These are phyloP conservation scores for Lacanobia oleracea DNA, from an alignment of 2,888 invertebrate genomes.

Conservation along the genomic window DNA sequence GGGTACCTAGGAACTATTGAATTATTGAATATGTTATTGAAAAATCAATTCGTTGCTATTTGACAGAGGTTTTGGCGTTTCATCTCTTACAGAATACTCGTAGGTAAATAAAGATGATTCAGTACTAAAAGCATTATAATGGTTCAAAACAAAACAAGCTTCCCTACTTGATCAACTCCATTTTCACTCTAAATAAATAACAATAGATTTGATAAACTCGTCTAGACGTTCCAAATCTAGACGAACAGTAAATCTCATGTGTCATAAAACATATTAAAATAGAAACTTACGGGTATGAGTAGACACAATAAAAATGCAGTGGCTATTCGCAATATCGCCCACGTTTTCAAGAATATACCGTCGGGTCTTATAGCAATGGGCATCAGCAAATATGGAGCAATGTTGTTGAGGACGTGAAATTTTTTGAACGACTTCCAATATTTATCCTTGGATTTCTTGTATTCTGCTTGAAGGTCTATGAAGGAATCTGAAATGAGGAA, in stretches of 20 bases:
- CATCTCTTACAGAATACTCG: background rate
- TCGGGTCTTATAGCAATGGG: conserved; percentile 83
- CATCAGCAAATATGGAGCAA: conserved; percentile 81
- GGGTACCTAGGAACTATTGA: background rate
- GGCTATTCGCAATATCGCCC: conserved; percentile 79
- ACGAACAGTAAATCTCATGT: conserved; percentile 7
- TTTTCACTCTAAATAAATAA: conserved; percentile 22
- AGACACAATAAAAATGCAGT: conserved; percentile 81
- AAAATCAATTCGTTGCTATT: background rate
- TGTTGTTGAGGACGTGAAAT: conserved; percentile 77
- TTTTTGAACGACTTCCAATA: conserved; percentile 81
- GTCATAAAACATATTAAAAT: conserved; percentile 28
- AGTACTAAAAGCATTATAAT: background rate
- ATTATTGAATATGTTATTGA: background rate
- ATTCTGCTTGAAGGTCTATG: conserved; percentile 79
- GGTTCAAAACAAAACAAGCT: conserved; percentile 4
- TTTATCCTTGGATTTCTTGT: conserved; percentile 75
- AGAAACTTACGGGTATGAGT: conserved; percentile 81
- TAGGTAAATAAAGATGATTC: too few species aligned
- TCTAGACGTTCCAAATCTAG: conserved; percentile 38
- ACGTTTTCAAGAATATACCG: conserved; percentile 82
- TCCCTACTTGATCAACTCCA: conserved; percentile 13
- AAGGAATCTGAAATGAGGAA: conserved; percentile 80
- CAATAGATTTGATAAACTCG: conserved; percentile 32
- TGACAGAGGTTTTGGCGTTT: background rate